Base-by-base conservation (phyloP, 1,140 invertebrate species). In the Drosophila pseudoobscura region DNA sequence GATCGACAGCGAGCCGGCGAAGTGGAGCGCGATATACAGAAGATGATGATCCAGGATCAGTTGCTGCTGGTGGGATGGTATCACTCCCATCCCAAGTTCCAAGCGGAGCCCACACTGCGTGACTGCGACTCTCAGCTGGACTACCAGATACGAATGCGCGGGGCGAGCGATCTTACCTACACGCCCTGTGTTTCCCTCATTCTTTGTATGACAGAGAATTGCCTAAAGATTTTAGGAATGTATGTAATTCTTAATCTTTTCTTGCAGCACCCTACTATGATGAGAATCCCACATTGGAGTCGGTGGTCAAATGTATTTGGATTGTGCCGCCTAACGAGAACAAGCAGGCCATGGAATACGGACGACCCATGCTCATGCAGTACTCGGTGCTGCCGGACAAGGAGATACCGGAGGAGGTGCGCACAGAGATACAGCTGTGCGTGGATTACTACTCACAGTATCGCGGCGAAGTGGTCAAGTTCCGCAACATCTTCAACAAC, bases 131-230 rank as follows among this genome's bases (percentile, higher is more conserved):
- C 96, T 69, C 98, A 99, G 91, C 92, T 99, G 58, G 97, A 98
- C 78, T 98, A 98, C 93, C 97, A 99, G 93, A 96, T 99, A 51
- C 96, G 95, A 91, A 97, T 99, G 96, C 96, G 97, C 80, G 97
- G 97, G 1, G 94, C 95, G 6, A 96, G 95, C 62, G 97, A 98
- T 93, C 95, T 96, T 70, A 96, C 95, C 15, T 99, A 99, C 82
- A 96, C 96, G 45, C 98, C 98, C 5, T 98, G 97, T 88, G 94
- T 99, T 75, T 97, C 97, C 49, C 93, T 99, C 26, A 98, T 99
- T 91, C 96, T 97, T 69, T 98, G 97, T 98, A 93, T 94, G 94
- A 64, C 1, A 29, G 7, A 9, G 5, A 43, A 2, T 43, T 3
- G 35, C 35, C 35, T 11, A 39, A 15, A 22, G 13, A 29, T 29